Evolutionary conservation across 2,113 vertebrate genomes (phyloP), one percentile per base, ranked within the genome.

Genomic region (Martes martes): DNA sequence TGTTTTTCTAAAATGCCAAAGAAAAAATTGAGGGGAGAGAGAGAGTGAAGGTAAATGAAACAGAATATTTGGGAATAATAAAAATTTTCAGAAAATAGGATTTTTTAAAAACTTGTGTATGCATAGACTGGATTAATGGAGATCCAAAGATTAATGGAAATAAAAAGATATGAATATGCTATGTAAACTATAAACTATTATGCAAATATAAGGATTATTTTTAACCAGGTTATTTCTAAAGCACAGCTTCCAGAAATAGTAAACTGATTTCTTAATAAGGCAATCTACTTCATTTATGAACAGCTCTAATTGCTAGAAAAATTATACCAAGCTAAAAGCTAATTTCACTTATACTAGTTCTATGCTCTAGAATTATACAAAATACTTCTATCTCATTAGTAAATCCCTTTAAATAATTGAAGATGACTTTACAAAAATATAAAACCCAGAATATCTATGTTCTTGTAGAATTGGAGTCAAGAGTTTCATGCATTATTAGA

Each of bases 171-270:
- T 16, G 14, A 85, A 63, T 73, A 4, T 63, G 2, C 4, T 65
- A 33, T 71, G 1, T 81, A 94, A 92, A 67, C 65, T 78, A 61
- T 23, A 88, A 73, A 63, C 39, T 91, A 33, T 71, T 69, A 63
- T 89, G 45, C 36, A 88, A 81, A 78, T 74, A 63, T 28, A 26
- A 81, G 11, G 11, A 80, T 92, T 84, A 52, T 52, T 94, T 92
- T 94, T 45, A 94, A 50, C 26, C 63, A 90, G 39, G 36, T 50
- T 81, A 85, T 92, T 86, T 95, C 87, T 15, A 91, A 92, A 71
- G 42, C 50, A 87, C 15, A 31, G 2, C 8, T 94, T 95, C 24
- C 57, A 93, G 59, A 85, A 95, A 71, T 2, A 87, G 63, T 61
- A 65, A 83, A 69, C 13, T 63, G 23, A 91, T 74, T 61, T 91